phyloP scores from a whole-genome alignment of 2,113 vertebrate species.

The Lepus timidus region DNA sequence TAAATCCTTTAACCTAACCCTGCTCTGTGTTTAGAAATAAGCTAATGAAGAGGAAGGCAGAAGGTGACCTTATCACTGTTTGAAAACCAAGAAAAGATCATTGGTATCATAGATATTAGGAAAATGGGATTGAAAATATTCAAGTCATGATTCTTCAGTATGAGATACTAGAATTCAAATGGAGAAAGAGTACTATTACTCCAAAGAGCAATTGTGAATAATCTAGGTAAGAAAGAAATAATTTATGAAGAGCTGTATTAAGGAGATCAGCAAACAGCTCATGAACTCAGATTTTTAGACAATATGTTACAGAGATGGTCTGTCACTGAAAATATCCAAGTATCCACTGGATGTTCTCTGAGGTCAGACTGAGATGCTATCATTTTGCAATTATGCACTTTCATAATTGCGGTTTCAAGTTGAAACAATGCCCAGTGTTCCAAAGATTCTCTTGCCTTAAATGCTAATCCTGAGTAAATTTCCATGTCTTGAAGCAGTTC shows the following conservation, averaged over 20 bases:
- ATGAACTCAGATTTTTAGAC: conserved; percentile 27
- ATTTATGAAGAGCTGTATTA: not conserved
- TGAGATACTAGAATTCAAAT: not conserved
- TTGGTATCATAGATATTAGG: not conserved
- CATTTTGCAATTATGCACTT: conserved; percentile 44
- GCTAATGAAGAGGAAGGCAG: not conserved
- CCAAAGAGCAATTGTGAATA: conserved; percentile 1
- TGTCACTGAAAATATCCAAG: conserved; percentile 48
- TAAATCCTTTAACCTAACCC: not conserved
- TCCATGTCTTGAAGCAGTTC: not conserved
- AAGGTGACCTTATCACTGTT: not conserved
- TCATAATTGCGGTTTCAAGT: not conserved
- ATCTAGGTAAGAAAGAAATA: conserved; percentile 17
- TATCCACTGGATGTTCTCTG: conserved; percentile 1
- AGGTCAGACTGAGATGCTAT: not conserved
- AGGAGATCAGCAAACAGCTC: conserved; percentile 22
- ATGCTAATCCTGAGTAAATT: not conserved
- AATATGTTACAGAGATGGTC: conserved; percentile 41
- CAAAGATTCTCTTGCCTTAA: conserved; percentile 36
- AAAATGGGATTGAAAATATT: not conserved
- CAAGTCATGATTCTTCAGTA: not conserved
- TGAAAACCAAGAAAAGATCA: not conserved
- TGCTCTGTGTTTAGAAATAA: conserved; percentile 37
- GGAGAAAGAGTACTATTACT: not conserved
- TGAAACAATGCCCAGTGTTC: conserved; percentile 39